These are phyloP conservation scores for Epirrhoe alternata DNA, from an alignment of 2,888 invertebrate genomes.

Conservation along the genomic window DNA sequence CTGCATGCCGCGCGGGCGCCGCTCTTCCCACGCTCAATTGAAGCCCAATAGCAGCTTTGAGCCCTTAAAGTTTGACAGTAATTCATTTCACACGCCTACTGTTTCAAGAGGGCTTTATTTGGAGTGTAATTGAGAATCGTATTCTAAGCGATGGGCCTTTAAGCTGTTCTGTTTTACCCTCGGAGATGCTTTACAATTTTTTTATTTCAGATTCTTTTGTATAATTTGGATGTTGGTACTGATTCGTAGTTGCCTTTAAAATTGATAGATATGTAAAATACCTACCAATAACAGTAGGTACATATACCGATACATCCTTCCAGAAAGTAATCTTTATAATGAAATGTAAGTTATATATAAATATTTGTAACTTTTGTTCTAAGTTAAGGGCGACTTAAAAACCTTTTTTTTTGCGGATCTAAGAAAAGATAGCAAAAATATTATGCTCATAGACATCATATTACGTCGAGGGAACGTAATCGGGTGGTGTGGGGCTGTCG, in stretches of 20 bases:
- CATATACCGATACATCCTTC: too few species aligned
- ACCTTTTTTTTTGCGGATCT: too few species aligned
- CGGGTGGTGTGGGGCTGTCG: too few species aligned
- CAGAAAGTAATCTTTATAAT: too few species aligned
- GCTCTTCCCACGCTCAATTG: constrained; percentile 71
- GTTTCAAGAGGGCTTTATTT: constrained; percentile 40
- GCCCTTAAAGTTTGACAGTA: constrained; percentile 49
- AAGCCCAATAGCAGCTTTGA: constrained; percentile 34
- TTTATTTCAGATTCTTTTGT: background rate
- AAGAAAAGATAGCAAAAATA: too few species aligned
- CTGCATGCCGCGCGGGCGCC: constrained; percentile 46
- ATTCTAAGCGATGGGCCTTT: constrained; percentile 7
- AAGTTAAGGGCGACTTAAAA: too few species aligned
- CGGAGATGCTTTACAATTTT: background rate
- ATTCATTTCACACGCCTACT: constrained; percentile 48
- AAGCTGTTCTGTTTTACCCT: background rate
- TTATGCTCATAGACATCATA: too few species aligned
- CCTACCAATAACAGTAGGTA: too few species aligned
- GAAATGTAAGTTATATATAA: too few species aligned
- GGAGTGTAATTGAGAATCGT: constrained; percentile 23
- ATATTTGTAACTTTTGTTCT: too few species aligned
- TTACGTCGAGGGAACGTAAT: too few species aligned
- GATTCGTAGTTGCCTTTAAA: background rate
- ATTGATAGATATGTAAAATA: too few species aligned
- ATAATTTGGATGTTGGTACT: background rate